Percentiles rank a stretch among this genome's conserved stretches.
These are phyloP conservation scores for Amblyteles armatorius DNA, from an alignment of 2,888 invertebrate genomes.

Conservation along the genomic window DNA sequence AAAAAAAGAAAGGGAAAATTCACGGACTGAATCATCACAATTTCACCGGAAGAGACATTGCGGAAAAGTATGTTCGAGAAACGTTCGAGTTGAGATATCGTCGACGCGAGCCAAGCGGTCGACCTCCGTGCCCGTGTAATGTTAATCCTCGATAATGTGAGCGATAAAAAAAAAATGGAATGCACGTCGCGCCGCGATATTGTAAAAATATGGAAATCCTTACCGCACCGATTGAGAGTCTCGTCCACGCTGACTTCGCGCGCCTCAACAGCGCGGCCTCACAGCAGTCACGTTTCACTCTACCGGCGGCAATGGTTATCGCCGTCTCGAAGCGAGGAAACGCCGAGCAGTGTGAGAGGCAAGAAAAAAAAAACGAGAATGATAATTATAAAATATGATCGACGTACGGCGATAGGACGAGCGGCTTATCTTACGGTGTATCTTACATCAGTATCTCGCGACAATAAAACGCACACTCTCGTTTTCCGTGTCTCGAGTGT, in stretches of 20 bases:
- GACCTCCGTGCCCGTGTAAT: not conserved
- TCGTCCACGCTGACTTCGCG: not conserved
- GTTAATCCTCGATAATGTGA: not conserved
- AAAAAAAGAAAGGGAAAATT: not conserved
- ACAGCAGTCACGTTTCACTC: not conserved
- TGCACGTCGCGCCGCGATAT: not conserved
- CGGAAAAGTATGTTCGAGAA: not conserved
- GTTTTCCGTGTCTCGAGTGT: not conserved
- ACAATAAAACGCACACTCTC: not conserved
- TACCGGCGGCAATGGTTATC: slow-evolving; percentile 24
- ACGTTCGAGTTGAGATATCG: not conserved
- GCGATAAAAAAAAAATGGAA: not conserved
- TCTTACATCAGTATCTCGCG: slow-evolving; percentile 29
- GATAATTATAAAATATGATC: slow-evolving; percentile 17
- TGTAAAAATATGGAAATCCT: not conserved
- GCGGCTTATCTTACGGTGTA: slow-evolving; percentile 36
- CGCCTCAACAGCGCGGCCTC: not conserved
- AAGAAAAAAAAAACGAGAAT: slow-evolving; percentile 4
- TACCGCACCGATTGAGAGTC: slow-evolving; percentile 2
- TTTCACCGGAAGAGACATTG: not conserved
- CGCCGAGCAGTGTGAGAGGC: not conserved
- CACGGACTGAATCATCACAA: not conserved
- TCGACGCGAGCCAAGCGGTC: not conserved
- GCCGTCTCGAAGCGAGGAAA: slow-evolving; percentile 6
- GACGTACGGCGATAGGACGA: slow-evolving; percentile 6